These are phyloP conservation scores for Tenthredo notha DNA, from an alignment of 2,888 invertebrate species.

Conservation along the genomic window DNA sequence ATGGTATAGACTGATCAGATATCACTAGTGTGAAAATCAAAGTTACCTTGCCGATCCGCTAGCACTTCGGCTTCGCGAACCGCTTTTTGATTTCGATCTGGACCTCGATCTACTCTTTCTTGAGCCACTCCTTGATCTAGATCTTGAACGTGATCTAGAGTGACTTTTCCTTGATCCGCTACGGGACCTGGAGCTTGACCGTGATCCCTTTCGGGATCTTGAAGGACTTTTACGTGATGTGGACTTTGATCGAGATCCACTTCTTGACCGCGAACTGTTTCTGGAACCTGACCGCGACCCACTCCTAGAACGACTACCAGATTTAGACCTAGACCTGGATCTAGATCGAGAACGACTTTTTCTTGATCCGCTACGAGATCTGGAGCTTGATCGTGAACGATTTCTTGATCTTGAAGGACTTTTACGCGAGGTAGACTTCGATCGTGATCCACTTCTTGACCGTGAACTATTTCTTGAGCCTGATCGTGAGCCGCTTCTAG, in stretches of 20 bases:
- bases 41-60: conserved; percentile 72
- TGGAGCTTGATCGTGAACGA: conserved; percentile 73
- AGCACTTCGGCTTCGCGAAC: conserved; percentile 71
- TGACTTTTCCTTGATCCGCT: conserved; percentile 74
- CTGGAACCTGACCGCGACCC: conserved; percentile 67
- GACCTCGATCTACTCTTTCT: conserved; percentile 64
- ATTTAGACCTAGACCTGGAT: conserved; percentile 68
- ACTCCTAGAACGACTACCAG: conserved; percentile 66
- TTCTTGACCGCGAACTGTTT: conserved; percentile 70
- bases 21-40: not conserved
- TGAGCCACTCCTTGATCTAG: conserved; percentile 69
- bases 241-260: conserved; percentile 70
- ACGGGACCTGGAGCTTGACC: conserved; percentile 72
- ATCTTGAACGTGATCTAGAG: conserved; percentile 74
- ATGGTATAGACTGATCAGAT: not conserved
- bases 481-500: conserved; percentile 64
- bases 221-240: conserved; percentile 66
- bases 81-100: conserved; percentile 69
- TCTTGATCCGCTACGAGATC: conserved; percentile 74
- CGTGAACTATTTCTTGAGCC: conserved; percentile 71
- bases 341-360: conserved; percentile 74
- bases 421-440: conserved; percentile 63
- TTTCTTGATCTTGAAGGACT: conserved; percentile 77
- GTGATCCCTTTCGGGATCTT: conserved; percentile 77
- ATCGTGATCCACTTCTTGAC: conserved; percentile 70